A percentile compares a stretch with the other conserved stretches of the same genome.
Evolutionary conservation across 2,113 vertebrate genomes (phyloP).

Genomic region (Fukomys damarensis): DNA sequence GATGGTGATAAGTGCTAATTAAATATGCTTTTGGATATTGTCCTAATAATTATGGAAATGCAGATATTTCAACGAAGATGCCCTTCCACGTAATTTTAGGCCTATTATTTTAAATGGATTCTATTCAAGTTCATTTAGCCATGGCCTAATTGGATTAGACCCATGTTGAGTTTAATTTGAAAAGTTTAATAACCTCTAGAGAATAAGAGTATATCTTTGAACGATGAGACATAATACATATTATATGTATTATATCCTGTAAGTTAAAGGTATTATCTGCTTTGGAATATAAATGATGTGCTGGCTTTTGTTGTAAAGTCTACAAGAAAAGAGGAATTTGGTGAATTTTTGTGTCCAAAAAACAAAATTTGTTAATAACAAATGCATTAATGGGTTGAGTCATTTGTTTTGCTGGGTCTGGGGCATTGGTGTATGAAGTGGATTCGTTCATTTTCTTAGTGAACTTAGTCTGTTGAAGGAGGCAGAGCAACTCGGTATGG

Average conservation of each 20-base stretch:
- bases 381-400: background rate
- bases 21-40: conserved; percentile 88
- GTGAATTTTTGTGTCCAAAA: conserved; percentile 4
- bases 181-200: conserved; percentile 77
- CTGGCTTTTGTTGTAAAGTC: background rate
- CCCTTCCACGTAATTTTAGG: conserved; percentile 85
- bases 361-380: conserved; percentile 9
- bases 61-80: conserved; percentile 88
- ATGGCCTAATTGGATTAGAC: conserved; percentile 85
- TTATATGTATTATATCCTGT: background rate
- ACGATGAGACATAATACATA: conserved; percentile 2
- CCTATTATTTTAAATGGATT: conserved; percentile 88
- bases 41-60: conserved; percentile 88
- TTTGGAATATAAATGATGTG: conserved; percentile 66
- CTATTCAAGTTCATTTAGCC: conserved; percentile 85
- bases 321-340: background rate
- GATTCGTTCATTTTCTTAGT: background rate
- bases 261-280: background rate
- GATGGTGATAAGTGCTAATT: conserved; percentile 83
- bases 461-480: background rate
- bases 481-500: background rate
- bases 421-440: background rate
- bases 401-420: background rate
- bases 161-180: conserved; percentile 79
- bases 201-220: conserved; percentile 64